Base-by-base conservation (phyloP, 1,140 invertebrate species). In the Antheraea mylitta region DNA sequence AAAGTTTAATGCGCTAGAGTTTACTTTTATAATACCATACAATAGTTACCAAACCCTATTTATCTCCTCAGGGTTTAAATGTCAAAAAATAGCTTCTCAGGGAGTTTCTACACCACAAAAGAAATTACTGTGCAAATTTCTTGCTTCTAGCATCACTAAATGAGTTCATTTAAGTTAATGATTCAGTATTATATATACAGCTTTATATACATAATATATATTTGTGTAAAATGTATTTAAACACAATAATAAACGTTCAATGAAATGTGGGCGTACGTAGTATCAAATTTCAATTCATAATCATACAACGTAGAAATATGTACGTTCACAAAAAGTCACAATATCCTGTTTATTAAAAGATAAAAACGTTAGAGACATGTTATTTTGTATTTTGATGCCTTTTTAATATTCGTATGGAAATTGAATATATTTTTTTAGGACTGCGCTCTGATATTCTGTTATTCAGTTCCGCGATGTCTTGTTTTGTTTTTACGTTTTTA, bases 211-310 rank as follows among this genome's bases (percentile, higher is more conserved):
- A 30, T 30, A 30, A 30, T 30, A 30, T 30, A 30, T 1, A 30
- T 30, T 61, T 30, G 60, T 61, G 19, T 61, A 8, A 22, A 61
- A 61, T 61, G 11, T n/a, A 61, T 61, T 61, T 60, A 60, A 30
- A 36, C 36, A 61, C 36, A 61, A 19, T 36, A 13, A 53, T 53
- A 53, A 53, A 38, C 37, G 63, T 64, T 64, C 63, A 38, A 64
- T 19, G 58, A 66, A 53, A 18, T 74, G 81, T 83, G 83, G 81
- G 83, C 79, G 83, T 82, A 72, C 68, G 68, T 64, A 61, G 67
- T 76, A 76, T 83, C 73, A 38, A 76, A 83, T 82, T 82, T 78
- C 81, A 78, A 72, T 79, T 70, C 69, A 74, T 74, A 73, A 78
- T 82, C 38, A 42, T 42, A 42, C 7, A 42, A 0, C 38, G 11